A percentile compares a stretch with the other conserved stretches of the same genome.
Evolutionary conservation across 2,113 vertebrate species (phyloP).

Genomic region (Todiramphus chloris): DNA sequence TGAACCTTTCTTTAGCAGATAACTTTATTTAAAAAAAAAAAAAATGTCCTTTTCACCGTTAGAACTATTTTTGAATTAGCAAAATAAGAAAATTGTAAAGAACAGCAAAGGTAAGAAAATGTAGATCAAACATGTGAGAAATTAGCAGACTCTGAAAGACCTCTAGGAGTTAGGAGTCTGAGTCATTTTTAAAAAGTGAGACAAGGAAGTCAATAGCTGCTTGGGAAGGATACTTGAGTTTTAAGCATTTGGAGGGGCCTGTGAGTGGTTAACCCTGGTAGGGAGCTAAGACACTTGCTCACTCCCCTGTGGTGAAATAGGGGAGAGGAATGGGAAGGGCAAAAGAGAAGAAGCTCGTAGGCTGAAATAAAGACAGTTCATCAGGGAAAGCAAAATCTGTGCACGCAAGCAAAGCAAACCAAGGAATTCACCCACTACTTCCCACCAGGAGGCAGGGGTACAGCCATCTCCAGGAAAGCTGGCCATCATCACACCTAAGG

Average conservation of each 20-base stretch:
- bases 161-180: neutral
- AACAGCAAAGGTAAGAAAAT: neutral
- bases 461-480: neutral
- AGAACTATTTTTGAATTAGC: neutral
- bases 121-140: neutral
- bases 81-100: neutral
- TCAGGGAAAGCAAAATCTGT: neutral
- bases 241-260: neutral
- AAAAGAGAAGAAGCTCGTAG: neutral
- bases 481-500: neutral
- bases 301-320: neutral
- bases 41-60: neutral
- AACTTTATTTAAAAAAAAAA: neutral
- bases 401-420: neutral
- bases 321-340: neutral
- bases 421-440: neutral
- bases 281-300: neutral
- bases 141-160: neutral
- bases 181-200: neutral
- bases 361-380: neutral
- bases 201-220: neutral
- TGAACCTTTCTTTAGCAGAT: neutral
- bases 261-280: fast-evolving
- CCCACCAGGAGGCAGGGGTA: neutral
- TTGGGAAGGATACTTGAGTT: neutral